Conservation (phyloP, 2,888 invertebrate species). For the Sinohyriopsis cumingii region DNA sequence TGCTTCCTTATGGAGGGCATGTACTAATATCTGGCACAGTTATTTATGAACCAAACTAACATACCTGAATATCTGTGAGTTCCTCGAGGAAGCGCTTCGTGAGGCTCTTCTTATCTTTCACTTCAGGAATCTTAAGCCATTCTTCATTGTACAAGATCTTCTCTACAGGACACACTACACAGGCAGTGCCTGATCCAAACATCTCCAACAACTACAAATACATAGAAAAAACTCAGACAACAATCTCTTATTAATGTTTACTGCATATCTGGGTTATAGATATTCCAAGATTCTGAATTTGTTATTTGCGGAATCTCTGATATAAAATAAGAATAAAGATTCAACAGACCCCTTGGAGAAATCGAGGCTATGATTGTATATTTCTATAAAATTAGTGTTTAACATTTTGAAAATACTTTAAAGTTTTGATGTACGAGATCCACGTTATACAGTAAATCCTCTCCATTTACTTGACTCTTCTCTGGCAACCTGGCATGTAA, state of each 20-base stretch:
- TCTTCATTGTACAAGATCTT: constrained; percentile 84
- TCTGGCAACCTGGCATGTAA: no score
- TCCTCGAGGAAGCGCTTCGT: constrained; percentile 69
- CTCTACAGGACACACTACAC: constrained; percentile 92
- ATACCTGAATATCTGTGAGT: constrained; percentile 86
- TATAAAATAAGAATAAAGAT: no score
- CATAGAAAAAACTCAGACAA: background rate
- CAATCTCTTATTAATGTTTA: background rate
- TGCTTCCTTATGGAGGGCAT: background rate
- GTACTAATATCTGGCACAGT: background rate
- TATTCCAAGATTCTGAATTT: no score
- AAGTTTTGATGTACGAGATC: no score
- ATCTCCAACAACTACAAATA: constrained; percentile 87
- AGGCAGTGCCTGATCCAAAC: constrained; percentile 99
- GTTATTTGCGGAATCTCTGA: no score
- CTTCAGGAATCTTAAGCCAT: constrained; percentile 73
- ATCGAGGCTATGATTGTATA: no score
- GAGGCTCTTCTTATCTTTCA: constrained; percentile 72
- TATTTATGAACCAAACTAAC: constrained; percentile 1
- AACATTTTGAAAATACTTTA: no score
- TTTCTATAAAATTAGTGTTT: no score
- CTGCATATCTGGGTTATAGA: no score
- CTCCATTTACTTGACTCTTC: no score
- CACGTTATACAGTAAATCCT: no score
- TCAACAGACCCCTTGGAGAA: no score